Conservation (phyloP, 2,888 invertebrate species). For the Acanthacorydalis orientalis region DNA sequence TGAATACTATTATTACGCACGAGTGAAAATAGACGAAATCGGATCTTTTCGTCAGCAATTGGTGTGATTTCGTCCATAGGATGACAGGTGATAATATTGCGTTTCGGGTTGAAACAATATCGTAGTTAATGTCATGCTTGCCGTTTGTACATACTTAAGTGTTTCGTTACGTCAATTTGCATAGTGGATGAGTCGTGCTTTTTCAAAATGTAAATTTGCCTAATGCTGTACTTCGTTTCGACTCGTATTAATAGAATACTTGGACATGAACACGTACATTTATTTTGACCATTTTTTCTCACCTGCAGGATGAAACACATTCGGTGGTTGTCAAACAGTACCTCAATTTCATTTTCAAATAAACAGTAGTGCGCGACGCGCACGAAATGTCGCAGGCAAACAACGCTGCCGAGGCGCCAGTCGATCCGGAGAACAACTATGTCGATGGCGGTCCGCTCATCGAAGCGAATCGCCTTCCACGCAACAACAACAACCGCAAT, state of each 20-base stretch:
- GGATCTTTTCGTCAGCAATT: not conserved
- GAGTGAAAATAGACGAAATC: not conserved
- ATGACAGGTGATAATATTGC: not conserved
- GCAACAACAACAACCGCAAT: slow-evolving; percentile 47
- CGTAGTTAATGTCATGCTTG: not conserved
- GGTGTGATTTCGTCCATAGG: not conserved
- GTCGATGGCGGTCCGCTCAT: slow-evolving; percentile 37
- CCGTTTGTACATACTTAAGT: not conserved
- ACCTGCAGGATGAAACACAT: not conserved
- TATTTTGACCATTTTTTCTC: not conserved
- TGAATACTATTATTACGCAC: not conserved
- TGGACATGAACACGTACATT: too few species aligned
- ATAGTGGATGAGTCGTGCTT: too few species aligned
- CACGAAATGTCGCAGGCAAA: slow-evolving; percentile 4
- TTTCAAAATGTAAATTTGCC: too few species aligned
- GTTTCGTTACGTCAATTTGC: not conserved
- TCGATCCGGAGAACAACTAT: slow-evolving; percentile 34
- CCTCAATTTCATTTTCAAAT: not conserved
- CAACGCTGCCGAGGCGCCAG: slow-evolving; percentile 11
- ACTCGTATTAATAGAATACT: not conserved
- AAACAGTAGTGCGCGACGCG: not conserved
- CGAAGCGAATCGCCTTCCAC: slow-evolving; percentile 33
- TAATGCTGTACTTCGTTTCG: too few species aligned
- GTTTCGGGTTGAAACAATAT: not conserved
- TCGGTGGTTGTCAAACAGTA: not conserved